Evolutionary conservation across 35 echinoderm and acorn worm genomes (phyloP).

Genomic region (Amphiura filiformis): DNA sequence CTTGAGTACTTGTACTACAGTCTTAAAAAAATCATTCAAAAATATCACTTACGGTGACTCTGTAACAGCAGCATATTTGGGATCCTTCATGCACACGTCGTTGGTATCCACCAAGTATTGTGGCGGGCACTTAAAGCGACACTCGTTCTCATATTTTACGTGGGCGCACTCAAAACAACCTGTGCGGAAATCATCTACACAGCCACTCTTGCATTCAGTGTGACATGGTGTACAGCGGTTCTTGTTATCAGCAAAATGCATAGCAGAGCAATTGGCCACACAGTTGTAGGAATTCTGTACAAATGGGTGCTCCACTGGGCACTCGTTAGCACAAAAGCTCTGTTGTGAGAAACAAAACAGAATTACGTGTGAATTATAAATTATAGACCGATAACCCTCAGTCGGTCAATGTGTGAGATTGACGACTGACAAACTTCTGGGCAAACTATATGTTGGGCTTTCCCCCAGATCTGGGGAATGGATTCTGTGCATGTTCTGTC

Average conservation of each 20-base stretch:
- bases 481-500: no score
- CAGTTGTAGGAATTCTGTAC: constrained; percentile 24
- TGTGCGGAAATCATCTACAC: constrained; percentile 48
- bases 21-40: no score
- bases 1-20: no score
- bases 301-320: constrained; percentile 33
- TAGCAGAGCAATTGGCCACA: constrained; percentile 31
- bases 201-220: constrained; percentile 69
- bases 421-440: no score
- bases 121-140: constrained; percentile 39
- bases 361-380: no score
- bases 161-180: constrained; percentile 64
- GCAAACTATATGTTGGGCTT: no score
- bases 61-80: not conserved
- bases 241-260: not conserved
- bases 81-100: constrained; percentile 23
- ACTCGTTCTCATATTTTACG: constrained; percentile 47
- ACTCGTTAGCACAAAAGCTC: constrained; percentile 40
- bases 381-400: no score
- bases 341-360: no score
- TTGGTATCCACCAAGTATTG: no score
- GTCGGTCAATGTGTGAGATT: no score
- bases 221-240: constrained; percentile 57
- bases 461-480: no score
- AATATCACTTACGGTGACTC: not conserved